Percentiles rank a stretch among this genome's conserved stretches.
Conservation (phyloP, 2,888 invertebrate species). For the Ichneumoninae sp. region DNA sequence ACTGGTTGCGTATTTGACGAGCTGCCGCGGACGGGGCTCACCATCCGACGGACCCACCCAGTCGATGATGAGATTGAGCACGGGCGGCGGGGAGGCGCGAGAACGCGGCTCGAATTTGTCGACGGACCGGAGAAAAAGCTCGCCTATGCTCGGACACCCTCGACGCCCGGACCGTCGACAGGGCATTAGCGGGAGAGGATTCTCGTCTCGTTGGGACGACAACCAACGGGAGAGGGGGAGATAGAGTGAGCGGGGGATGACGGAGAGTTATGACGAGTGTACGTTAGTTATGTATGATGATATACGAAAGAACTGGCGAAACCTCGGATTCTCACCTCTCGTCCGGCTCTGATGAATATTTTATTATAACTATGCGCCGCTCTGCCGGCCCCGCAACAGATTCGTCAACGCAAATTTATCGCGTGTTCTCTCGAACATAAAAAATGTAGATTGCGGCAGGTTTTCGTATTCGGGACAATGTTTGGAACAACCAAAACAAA, state of each 20-base stretch:
- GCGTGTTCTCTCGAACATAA: neutral
- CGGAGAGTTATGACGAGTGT: constrained; percentile 69
- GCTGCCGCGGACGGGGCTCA: constrained; percentile 2
- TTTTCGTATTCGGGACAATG: neutral
- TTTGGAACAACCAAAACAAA: too few species aligned
- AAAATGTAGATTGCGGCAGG: neutral
- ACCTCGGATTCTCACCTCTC: neutral
- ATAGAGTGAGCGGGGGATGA: constrained; percentile 26
- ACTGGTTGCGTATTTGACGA: constrained; percentile 58
- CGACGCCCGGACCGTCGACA: constrained; percentile 66
- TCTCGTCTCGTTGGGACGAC: constrained; percentile 55
- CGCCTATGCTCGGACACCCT: constrained; percentile 48
- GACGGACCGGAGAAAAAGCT: constrained; percentile 56
- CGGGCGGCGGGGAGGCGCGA: constrained; percentile 24
- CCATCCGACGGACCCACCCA: constrained; percentile 30
- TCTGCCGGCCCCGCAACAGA: neutral
- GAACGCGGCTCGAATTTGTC: constrained; percentile 67
- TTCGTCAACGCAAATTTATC: neutral
- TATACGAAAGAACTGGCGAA: constrained; percentile 19
- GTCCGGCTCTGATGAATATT: constrained; percentile 5
- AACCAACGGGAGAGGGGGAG: neutral
- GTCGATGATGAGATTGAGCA: constrained; percentile 58
- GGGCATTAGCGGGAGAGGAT: constrained; percentile 72
- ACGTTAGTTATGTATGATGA: constrained; percentile 30
- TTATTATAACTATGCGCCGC: neutral